A percentile compares a stretch with the other conserved stretches of the same genome.
Evolutionary conservation across 2,888 invertebrate species (phyloP).

Genomic region (Dicyrtomina minuta): DNA sequence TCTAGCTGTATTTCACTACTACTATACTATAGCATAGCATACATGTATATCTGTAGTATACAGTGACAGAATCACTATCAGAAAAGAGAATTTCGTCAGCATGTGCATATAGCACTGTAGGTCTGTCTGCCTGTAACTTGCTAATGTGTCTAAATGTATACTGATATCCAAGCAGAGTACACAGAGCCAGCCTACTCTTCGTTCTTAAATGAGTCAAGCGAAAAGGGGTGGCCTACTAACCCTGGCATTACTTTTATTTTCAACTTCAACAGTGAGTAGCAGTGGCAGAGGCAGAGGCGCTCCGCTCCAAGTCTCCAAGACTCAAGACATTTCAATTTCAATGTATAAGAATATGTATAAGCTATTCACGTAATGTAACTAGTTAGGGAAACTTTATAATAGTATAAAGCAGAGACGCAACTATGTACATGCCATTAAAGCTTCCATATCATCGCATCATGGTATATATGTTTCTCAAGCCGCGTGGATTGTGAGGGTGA

Average conservation of each 20-base stretch:
- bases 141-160: background rate
- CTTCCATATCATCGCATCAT: background rate
- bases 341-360: background rate
- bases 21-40: too few relatives aligned
- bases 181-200: background rate
- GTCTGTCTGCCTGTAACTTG: background rate
- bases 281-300: too few relatives aligned
- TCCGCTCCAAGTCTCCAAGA: too few relatives aligned
- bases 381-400: too few relatives aligned
- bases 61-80: too few relatives aligned
- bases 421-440: background rate
- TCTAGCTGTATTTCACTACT: too few relatives aligned
- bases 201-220: conserved; percentile 11
- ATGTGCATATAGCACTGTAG: background rate
- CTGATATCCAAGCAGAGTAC: too few relatives aligned
- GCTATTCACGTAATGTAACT: too few relatives aligned
- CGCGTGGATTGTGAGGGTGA: too few relatives aligned
- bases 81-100: background rate
- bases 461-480: background rate
- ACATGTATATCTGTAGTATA: too few relatives aligned
- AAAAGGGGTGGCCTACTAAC: conserved; percentile 52
- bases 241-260: conserved; percentile 46
- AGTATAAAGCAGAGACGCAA: too few relatives aligned
- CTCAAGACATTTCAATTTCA: background rate
- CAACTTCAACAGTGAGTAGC: too few relatives aligned